Evolutionary conservation across 2,113 vertebrate genomes (phyloP), one percentile per base, ranked within the genome.

Genomic region (Ameiurus melas): DNA sequence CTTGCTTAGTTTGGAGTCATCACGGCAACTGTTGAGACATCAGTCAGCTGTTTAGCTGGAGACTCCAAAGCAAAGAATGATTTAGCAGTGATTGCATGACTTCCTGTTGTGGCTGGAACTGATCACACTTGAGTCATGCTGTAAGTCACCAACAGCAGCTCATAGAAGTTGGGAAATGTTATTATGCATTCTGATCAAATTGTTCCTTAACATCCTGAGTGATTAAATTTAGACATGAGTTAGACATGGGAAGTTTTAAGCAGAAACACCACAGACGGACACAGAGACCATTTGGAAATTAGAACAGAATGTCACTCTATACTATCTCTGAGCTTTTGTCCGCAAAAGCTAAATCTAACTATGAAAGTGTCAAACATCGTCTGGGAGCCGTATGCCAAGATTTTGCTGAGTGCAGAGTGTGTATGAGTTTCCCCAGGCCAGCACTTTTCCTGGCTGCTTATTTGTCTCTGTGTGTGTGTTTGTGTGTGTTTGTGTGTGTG

Each of bases 401-500:
- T 19, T 78, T 19, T 51, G 43, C 84, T 83, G 55, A 87, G 85
- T 79, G 19, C 82, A 75, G 43, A 30, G 3, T 81, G 70, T 70
- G 60, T 84, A 12, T 70, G 43, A 27, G 51, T 77, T 85, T 86
- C 68, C 53, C 80, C 84, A 39, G 25, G 62, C 82, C 62, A 75
- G 85, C 39, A 60, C 71, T 84, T 89, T 85, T 77, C 84, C 83
- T 70, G 55, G 55, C 43, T 84, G 80, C 36, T 73, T 70, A 20
- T 85, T 53, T 89, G 84, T 90, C 88, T n/a, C n/a, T n/a, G n/a
- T n/a, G n/a, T n/a, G n/a, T n/a, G n/a, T n/a, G n/a, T n/a, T n/a
- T n/a, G n/a, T 85, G 88, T 89, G 86, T 77, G 43, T 90, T 86
- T 85, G 89, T 89, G 86, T 89, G 84, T 90, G 86, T 85, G 89